phyloP scores from a whole-genome alignment of 1,140 invertebrate species.

The Paracyclopina nana region DNA sequence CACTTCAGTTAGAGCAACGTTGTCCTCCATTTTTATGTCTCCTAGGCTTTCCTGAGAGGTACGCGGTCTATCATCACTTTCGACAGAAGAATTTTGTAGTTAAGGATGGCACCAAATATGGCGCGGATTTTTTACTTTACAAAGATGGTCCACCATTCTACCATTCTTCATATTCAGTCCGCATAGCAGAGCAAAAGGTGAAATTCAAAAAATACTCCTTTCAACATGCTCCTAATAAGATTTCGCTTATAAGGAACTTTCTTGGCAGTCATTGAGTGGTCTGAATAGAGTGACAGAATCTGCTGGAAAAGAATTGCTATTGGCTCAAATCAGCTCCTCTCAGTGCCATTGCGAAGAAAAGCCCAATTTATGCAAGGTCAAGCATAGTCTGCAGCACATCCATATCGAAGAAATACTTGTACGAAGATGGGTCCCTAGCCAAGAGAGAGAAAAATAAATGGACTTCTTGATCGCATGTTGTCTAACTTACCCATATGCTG shows the following conservation, averaged over 20 bases:
- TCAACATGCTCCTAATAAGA: too few species aligned
- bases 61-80: slow-evolving; percentile 65
- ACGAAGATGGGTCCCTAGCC: background rate
- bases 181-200: too few species aligned
- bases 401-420: background rate
- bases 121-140: slow-evolving; percentile 39
- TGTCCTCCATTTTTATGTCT: slow-evolving; percentile 37
- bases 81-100: slow-evolving; percentile 73
- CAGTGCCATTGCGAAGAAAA: background rate
- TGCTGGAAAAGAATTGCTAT: background rate
- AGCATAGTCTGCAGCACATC: background rate
- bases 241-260: background rate
- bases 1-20: slow-evolving; percentile 41
- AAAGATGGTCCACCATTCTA: slow-evolving; percentile 1
- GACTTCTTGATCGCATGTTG: background rate
- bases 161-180: slow-evolving; percentile 3
- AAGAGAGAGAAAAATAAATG: background rate
- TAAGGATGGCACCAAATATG: slow-evolving; percentile 68
- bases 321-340: background rate
- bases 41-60: slow-evolving; percentile 44
- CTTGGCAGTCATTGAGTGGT: background rate
- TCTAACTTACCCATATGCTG: background rate
- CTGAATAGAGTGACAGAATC: slow-evolving; percentile 1
- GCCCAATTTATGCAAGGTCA: background rate
- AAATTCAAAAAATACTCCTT: too few species aligned